phyloP scores from a whole-genome alignment of 2,113 vertebrate genomes.

The Plestiodon gilberti region DNA sequence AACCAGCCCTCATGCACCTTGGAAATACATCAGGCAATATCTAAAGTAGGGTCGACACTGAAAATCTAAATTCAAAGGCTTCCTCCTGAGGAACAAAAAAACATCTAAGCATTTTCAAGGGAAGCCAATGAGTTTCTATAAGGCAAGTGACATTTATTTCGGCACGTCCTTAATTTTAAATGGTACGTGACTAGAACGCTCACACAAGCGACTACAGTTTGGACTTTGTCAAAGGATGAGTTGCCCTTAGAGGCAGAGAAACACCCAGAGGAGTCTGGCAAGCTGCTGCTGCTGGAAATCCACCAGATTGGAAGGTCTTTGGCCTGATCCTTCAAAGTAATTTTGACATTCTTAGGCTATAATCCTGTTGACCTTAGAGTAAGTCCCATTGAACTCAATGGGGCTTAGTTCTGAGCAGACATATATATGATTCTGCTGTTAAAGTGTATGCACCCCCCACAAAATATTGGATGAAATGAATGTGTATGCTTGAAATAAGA shows the following conservation, averaged over 20 bases:
- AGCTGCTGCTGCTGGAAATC: no score
- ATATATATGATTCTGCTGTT: no score
- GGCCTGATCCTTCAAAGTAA: not conserved
- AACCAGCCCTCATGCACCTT: not conserved
- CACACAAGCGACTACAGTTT: not conserved
- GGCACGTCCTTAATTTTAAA: not conserved
- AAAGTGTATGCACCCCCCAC: not conserved
- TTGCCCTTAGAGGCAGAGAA: not conserved
- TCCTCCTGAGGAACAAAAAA: not conserved
- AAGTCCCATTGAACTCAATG: not conserved
- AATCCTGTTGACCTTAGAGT: not conserved
- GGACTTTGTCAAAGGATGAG: not conserved
- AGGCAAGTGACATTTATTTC: no score
- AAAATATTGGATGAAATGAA: conserved; percentile 1
- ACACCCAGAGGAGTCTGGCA: not conserved
- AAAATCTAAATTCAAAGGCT: not conserved
- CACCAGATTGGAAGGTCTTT: no score
- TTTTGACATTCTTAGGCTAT: not conserved
- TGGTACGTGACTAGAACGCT: not conserved
- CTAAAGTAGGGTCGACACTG: not conserved
- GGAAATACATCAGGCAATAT: not conserved
- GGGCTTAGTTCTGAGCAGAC: no score
- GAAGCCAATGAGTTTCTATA: not conserved
- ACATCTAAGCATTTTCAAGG: not conserved
- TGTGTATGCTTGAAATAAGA: conserved; percentile 23